Percentiles rank a stretch among this genome's conserved stretches.
These are phyloP conservation scores for Rhinophrynus dorsalis DNA, from an alignment of 2,797 vertebrate species.

Conservation along the genomic window DNA sequence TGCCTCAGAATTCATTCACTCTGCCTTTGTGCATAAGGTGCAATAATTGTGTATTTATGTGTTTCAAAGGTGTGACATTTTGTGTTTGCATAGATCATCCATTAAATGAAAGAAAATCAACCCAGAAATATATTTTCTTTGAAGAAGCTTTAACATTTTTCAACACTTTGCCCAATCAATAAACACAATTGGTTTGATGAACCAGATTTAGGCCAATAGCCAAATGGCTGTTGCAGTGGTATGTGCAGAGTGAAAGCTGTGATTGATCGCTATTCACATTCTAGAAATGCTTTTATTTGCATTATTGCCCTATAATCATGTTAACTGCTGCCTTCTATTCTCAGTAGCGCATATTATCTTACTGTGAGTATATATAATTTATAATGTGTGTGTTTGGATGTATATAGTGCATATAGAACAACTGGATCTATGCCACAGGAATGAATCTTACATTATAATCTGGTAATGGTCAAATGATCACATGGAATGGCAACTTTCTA, in stretches of 20 bases:
- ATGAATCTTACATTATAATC: conserved; percentile 4
- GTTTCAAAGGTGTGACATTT: too few relatives aligned
- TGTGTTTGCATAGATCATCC: neutral
- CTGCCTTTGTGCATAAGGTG: too few relatives aligned
- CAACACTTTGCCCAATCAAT: neutral
- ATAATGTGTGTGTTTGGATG: neutral
- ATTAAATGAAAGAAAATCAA: too few relatives aligned
- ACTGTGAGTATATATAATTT: too few relatives aligned
- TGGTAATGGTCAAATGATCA: too few relatives aligned
- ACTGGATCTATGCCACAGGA: neutral
- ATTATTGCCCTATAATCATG: conserved; percentile 20
- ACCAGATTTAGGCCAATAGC: too few relatives aligned
- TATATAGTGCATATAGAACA: conserved; percentile 7
- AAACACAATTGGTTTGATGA: neutral
- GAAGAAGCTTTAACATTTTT: too few relatives aligned
- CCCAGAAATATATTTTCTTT: too few relatives aligned
- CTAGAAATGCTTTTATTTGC: neutral
- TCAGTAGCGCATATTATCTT: conserved; percentile 2
- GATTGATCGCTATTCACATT: neutral
- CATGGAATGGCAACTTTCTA: neutral
- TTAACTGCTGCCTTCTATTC: conserved; percentile 30
- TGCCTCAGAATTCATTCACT: too few relatives aligned
- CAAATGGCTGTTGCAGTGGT: too few relatives aligned
- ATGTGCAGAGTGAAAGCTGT: neutral
- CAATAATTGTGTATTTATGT: too few relatives aligned